Evolutionary conservation across 2,888 invertebrate species (phyloP), one percentile per base, ranked within the genome.

Genomic region (Drosophila fungiperda): DNA sequence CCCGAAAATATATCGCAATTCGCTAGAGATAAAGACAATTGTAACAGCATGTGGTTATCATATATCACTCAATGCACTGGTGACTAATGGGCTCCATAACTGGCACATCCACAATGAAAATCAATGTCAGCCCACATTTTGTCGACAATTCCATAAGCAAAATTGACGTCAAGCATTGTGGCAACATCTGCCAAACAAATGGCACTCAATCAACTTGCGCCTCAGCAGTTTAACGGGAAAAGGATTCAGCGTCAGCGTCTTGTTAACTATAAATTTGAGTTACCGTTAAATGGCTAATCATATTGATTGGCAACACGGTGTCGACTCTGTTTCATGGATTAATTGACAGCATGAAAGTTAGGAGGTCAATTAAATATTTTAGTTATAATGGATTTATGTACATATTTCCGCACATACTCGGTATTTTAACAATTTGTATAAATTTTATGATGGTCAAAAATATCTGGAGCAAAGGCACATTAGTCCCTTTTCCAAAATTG

Each of bases 101-200:
- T 71, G 55, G 53, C 61, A 70, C 50, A 58, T 63, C 52, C 70
- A 38, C 55, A 57, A 61, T 49, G 62, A 53, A 83, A 70, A 88
- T 78, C 87, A 86, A 81, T 78, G 81, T 80, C 83, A 76, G 63
- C 38, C 72, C 69, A 87, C 49, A 83, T 83, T 87, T 87, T 69
- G 68, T 26, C 64, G 72, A 76, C 76, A 77, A 70, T 77, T 80
- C 82, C 74, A 76, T 80, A 73, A 76, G 57, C 68, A 61, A 79
- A 79, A 84, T 82, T 79, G 85, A 68, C 71, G 68, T 48, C 79
- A 71, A 68, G 26, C n/a, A 63, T 38, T 29, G 50, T 50, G 45
- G 58, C 55, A 66, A 59, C 79, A 84, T 71, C 73, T 82, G 82
- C 53, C 69, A 66, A 77, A 61, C 70, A 70, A 85, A 74, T 78